These are phyloP conservation scores for Zaprionus lachaisei DNA, from an alignment of 1,140 invertebrate genomes.

Conservation along the genomic window DNA sequence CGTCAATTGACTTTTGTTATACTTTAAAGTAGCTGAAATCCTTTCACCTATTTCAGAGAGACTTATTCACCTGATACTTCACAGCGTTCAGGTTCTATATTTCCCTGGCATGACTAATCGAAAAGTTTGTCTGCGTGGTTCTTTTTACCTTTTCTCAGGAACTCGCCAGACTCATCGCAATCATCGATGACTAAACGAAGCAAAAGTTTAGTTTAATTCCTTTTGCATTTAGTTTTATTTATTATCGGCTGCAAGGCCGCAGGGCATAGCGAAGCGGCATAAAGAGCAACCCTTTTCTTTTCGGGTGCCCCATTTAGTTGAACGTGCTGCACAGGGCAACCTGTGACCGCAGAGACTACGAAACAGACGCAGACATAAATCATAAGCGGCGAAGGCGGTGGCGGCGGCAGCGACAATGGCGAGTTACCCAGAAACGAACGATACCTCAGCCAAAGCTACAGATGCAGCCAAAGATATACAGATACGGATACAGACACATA, in stretches of 20 bases:
- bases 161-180: constrained; percentile 55
- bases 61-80: neutral
- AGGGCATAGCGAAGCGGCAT: constrained; percentile 41
- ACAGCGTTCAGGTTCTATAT: neutral
- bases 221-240: constrained; percentile 77
- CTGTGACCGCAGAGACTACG: constrained; percentile 71
- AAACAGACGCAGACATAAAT: constrained; percentile 75
- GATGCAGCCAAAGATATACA: constrained; percentile 37
- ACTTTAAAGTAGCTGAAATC: too few species aligned
- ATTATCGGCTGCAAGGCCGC: constrained; percentile 62
- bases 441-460: constrained; percentile 51
- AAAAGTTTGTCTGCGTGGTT: neutral
- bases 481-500: constrained; percentile 35
- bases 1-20: too few species aligned
- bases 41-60: neutral
- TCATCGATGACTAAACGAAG: constrained; percentile 77
- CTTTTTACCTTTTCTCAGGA: constrained; percentile 55
- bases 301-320: constrained; percentile 69
- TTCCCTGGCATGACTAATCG: constrained; percentile 48
- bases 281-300: constrained; percentile 65
- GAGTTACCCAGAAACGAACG: constrained; percentile 62
- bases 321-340: constrained; percentile 63
- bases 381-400: constrained; percentile 61
- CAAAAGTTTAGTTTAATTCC: constrained; percentile 76
- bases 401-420: constrained; percentile 30